Evolutionary conservation across 2,113 vertebrate genomes (phyloP).

Genomic region (Fregata magnificens): DNA sequence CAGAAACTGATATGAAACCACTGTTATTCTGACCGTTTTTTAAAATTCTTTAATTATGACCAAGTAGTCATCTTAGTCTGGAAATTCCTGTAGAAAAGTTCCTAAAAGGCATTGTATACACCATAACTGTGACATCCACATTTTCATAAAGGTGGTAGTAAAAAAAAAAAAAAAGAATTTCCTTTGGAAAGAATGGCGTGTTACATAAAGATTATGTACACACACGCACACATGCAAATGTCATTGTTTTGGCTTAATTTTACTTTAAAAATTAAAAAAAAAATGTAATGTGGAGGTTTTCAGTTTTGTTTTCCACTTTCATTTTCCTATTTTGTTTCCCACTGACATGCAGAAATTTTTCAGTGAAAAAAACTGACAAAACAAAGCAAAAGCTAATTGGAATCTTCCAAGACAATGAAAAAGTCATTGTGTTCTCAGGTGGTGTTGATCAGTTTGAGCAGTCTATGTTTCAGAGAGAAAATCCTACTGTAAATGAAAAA

Average conservation of each 20-base stretch:
- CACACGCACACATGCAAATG: accelerated
- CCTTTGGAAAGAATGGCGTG: accelerated
- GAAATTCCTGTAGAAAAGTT: background rate
- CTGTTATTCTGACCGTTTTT: background rate
- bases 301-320: background rate
- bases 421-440: background rate
- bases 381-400: background rate
- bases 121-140: background rate
- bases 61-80: background rate
- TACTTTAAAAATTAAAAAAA: background rate
- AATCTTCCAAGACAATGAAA: background rate
- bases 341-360: background rate
- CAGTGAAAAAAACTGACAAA: background rate
- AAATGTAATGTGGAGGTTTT: background rate
- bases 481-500: background rate
- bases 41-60: background rate
- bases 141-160: background rate
- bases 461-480: background rate
- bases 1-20: background rate
- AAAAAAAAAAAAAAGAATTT: background rate
- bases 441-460: background rate
- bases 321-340: background rate
- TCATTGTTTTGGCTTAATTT: background rate
- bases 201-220: background rate
- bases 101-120: background rate